A percentile compares a stretch with the other conserved stretches of the same genome.
These are phyloP conservation scores for Conchocele bisecta DNA, from an alignment of 2,888 invertebrate species.

Conservation along the genomic window DNA sequence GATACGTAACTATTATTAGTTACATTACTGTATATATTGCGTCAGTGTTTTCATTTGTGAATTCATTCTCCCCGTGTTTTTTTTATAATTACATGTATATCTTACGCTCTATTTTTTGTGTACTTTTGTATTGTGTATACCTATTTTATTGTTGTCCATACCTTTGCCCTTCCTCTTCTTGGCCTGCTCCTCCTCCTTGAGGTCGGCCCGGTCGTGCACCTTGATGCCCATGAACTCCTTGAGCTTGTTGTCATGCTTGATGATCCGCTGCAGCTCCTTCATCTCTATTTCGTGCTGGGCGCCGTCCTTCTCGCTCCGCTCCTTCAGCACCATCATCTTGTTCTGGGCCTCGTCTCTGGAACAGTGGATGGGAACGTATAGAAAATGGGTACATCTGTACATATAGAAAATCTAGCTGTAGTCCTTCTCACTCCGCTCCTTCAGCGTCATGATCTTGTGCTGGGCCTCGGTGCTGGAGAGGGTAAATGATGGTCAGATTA, in stretches of 20 bases:
- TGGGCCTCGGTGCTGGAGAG: conserved; percentile 82
- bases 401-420: no score
- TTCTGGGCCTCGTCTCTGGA: conserved; percentile 83
- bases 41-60: no score
- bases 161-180: conserved; percentile 65
- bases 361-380: neutral
- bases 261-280: conserved; percentile 90
- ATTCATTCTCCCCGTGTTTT: no score
- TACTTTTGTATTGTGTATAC: no score
- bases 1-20: no score
- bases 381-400: neutral
- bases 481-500: no score
- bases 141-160: no score
- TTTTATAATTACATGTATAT: no score
- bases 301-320: conserved; percentile 89
- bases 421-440: conserved; percentile 89
- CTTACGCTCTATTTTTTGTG: no score
- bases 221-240: conserved; percentile 93
- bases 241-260: conserved; percentile 92
- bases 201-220: conserved; percentile 86
- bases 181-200: conserved; percentile 84
- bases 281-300: conserved; percentile 89
- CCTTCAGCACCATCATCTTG: conserved; percentile 90
- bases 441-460: conserved; percentile 89
- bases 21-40: no score